phyloP scores from a whole-genome alignment of 2,888 invertebrate species.

The Dicyrtoma fusca region DNA sequence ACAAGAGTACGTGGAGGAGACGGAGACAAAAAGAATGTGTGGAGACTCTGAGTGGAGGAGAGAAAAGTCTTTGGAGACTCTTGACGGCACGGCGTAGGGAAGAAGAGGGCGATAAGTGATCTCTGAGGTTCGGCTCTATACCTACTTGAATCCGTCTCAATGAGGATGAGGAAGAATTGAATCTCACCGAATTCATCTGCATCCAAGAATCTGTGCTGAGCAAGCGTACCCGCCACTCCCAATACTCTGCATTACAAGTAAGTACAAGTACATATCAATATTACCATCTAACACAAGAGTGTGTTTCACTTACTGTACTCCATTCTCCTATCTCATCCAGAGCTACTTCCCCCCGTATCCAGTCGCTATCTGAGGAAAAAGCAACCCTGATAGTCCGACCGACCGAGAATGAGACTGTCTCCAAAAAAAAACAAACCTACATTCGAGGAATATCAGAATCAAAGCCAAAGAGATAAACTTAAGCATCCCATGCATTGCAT shows the following conservation, averaged over 20 bases:
- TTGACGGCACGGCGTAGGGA: not conserved
- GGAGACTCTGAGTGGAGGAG: not conserved
- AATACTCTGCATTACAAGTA: not conserved
- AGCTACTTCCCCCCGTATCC: not conserved
- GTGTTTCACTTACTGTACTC: not conserved
- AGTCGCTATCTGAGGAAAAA: too few relatives aligned
- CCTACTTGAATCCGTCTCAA: constrained; percentile 29
- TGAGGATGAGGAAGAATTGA: constrained; percentile 6
- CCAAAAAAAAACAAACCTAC: not conserved
- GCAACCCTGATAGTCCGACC: too few relatives aligned
- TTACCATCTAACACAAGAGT: too few relatives aligned
- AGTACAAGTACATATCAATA: not conserved
- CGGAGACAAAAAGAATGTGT: not conserved
- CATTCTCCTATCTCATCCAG: constrained; percentile 7
- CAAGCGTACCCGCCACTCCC: constrained; percentile 27
- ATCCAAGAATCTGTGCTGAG: constrained; percentile 28
- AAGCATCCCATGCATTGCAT: too few relatives aligned
- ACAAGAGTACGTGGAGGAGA: not conserved
- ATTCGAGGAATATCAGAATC: not conserved
- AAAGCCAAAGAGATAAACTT: too few relatives aligned
- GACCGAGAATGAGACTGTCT: too few relatives aligned
- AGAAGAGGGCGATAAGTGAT: constrained; percentile 20
- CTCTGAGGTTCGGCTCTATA: constrained; percentile 13
- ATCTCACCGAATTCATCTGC: constrained; percentile 28
- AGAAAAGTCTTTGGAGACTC: not conserved